Evolutionary conservation across 2,888 invertebrate genomes (phyloP).

Genomic region (Arenicola marina): DNA sequence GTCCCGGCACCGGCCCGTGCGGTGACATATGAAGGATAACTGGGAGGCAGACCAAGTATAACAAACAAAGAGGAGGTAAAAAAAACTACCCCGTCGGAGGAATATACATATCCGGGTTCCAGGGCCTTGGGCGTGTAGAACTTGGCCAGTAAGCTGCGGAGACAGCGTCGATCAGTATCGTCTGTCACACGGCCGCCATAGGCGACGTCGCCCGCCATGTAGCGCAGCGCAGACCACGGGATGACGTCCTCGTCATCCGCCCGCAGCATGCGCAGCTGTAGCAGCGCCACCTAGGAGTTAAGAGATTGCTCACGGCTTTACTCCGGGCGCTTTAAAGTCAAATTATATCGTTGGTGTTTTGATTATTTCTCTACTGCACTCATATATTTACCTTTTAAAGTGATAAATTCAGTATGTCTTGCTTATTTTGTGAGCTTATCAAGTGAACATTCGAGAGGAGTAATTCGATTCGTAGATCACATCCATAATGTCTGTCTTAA

Average conservation of each 20-base stretch:
- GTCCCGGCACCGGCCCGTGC: no score
- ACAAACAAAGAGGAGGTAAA: no score
- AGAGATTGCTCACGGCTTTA: background rate
- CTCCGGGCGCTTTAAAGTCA: no score
- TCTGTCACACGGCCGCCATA: constrained; percentile 61
- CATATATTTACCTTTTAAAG: no score
- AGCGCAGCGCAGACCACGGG: constrained; percentile 58
- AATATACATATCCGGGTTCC: constrained; percentile 46
- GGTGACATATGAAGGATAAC: no score
- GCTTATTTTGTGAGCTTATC: no score
- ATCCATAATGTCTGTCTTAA: background rate
- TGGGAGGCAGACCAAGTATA: no score
- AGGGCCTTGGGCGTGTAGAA: constrained; percentile 54
- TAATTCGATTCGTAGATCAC: background rate
- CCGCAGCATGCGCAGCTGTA: constrained; percentile 55
- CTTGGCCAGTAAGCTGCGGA: constrained; percentile 50
- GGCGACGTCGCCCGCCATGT: constrained; percentile 58
- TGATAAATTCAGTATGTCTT: no score
- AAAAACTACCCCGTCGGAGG: constrained; percentile 50
- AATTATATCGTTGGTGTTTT: no score
- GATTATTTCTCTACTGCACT: no score
- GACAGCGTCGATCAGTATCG: constrained; percentile 58
- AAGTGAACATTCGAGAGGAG: background rate
- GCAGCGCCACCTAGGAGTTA: constrained; percentile 51
- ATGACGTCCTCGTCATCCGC: constrained; percentile 42